Conservation (phyloP, 2,113 vertebrate species). For the Crocuta crocuta region DNA sequence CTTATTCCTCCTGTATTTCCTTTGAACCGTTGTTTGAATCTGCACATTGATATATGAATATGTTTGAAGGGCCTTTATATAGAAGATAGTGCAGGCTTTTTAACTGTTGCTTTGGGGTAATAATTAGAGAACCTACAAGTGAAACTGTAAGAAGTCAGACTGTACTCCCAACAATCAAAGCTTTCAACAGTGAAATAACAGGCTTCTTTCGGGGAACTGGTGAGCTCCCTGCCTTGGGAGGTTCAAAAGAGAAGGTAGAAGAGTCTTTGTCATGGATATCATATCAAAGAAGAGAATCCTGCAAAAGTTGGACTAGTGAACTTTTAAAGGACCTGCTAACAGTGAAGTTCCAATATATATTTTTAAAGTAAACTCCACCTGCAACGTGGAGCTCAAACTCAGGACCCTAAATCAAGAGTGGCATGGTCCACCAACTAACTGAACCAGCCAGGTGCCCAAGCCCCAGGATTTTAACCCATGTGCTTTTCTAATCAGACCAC, state of each 20-base stretch:
- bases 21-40: conserved; percentile 24
- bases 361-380: neutral
- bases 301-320: neutral
- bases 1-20: neutral
- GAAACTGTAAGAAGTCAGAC: neutral
- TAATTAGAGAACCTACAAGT: neutral
- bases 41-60: conserved; percentile 5
- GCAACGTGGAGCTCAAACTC: neutral
- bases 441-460: neutral
- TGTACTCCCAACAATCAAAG: neutral
- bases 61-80: neutral
- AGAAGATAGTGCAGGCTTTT: neutral
- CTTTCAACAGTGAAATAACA: conserved; percentile 23
- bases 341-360: neutral
- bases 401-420: neutral
- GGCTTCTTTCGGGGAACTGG: neutral
- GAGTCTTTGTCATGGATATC: neutral
- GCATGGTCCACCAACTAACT: neutral
- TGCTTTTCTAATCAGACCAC: neutral
- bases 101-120: conserved; percentile 8
- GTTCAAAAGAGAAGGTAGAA: neutral
- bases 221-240: neutral
- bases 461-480: neutral
- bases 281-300: neutral
- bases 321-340: neutral